Conservation (phyloP, 2,888 invertebrate genomes). For the Sarcophaga subvicina region DNA sequence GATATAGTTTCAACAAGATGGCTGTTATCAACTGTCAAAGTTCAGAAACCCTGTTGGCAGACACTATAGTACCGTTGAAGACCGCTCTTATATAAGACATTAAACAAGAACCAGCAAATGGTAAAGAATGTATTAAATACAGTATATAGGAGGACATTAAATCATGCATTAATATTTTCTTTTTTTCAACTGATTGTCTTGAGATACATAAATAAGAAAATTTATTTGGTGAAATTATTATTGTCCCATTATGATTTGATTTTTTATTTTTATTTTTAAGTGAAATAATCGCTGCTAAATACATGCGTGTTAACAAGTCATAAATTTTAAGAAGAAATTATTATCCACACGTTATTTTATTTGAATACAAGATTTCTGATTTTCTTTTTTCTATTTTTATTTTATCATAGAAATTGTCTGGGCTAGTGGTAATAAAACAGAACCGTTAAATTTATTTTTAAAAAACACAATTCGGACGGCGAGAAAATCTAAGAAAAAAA, state of each 20-base stretch:
- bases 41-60: too few relatives aligned
- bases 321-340: constrained; percentile 48
- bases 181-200: background rate
- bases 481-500: constrained; percentile 55
- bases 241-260: background rate
- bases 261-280: background rate
- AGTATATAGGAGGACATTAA: too few relatives aligned
- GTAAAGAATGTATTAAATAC: too few relatives aligned
- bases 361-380: constrained; percentile 36
- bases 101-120: too few relatives aligned
- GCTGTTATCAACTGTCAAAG: too few relatives aligned
- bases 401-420: constrained; percentile 47
- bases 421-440: constrained; percentile 20
- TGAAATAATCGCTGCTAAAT: background rate
- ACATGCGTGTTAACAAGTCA: constrained; percentile 65
- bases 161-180: background rate
- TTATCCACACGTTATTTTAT: constrained; percentile 13
- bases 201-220: background rate
- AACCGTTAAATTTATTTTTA: constrained; percentile 62
- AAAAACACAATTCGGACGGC: constrained; percentile 36
- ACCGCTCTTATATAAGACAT: too few relatives aligned
- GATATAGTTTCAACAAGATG: too few relatives aligned
- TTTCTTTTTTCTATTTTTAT: constrained; percentile 13
- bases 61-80: too few relatives aligned
- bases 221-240: background rate